Evolutionary conservation across 2,113 vertebrate genomes (phyloP), one percentile per base, ranked within the genome.

Genomic region (Halichoeres trimaculatus): DNA sequence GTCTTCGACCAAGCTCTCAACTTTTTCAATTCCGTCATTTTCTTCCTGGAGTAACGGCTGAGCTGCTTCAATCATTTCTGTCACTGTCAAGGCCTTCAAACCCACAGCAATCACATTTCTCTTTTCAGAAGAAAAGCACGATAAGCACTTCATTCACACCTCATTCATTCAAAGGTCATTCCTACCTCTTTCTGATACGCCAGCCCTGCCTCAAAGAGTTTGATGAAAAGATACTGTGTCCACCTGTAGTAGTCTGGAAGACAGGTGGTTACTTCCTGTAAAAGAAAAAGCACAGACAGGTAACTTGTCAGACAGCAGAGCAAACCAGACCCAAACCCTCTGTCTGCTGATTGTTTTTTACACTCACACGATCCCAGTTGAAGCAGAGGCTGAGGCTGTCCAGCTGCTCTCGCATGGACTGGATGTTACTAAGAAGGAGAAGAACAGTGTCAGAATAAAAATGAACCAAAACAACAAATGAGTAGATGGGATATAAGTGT

Each of bases 101-200:
- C 14, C n/a, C 22, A 68, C 34, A 34, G 30, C 30, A 76, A 48
- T 78, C 35, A 48, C 50, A 77, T 58, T 48, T 52, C 26, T 76
- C n/a, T 24, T 60, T 70, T 30, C 10, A 61, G 65, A 61, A n/a
- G 40, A 65, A 84, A 69, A 47, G 47, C 35, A 17, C 43, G 38
- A 72, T 70, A 26, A 64, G 38, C 17, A 63, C 34, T 58, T 80
- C 11, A 57, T 30, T 30, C 30, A 30, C 30, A 30, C 30, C 30
- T 30, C 30, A 30, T 30, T 30, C 30, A 19, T 10, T 16, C 16
- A 74, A 56, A 61, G n/a, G 14, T 10, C 9, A 26, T 57, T 91
- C 93, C 81, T 86, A 98, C 98, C 95, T 99, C 98, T 91, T 99
- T 97, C 81, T 98, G 98, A 92, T 99, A 99, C 14, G 94, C 96